phyloP scores from a whole-genome alignment of 2,797 vertebrate species.

The Rhynchonycteris naso region DNA sequence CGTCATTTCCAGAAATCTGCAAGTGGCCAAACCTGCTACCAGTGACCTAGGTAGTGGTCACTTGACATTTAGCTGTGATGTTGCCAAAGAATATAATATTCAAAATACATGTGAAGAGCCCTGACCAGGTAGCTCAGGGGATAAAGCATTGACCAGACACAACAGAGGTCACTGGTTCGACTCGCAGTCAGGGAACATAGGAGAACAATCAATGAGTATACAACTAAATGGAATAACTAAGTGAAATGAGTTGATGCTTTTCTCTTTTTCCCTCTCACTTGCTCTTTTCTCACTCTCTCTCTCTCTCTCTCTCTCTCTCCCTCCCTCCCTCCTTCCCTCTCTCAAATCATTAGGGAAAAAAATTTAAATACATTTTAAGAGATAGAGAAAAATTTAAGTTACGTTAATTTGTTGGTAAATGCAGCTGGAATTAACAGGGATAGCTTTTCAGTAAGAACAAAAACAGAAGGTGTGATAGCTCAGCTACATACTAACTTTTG shows the following conservation, averaged over 20 bases:
- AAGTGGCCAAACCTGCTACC: constrained; percentile 85
- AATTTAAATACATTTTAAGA: not conserved
- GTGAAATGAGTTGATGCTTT: no score
- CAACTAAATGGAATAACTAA: no score
- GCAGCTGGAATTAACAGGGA: constrained; percentile 95
- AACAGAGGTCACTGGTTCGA: no score
- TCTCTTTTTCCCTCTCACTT: no score
- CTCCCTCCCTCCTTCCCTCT: no score
- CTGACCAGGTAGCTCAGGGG: no score
- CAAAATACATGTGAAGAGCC: constrained; percentile 88
- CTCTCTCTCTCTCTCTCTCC: no score
- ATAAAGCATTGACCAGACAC: no score
- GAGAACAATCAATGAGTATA: no score
- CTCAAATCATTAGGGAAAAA: no score
- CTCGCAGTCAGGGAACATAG: no score
- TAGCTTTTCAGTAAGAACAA: constrained; percentile 85
- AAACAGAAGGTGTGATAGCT: constrained; percentile 17
- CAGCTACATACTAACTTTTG: not conserved
- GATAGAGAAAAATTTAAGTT: constrained; percentile 90
- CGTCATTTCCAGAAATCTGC: constrained; percentile 89
- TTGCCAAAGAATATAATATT: constrained; percentile 91
- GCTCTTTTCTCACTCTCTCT: no score
- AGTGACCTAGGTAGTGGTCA: constrained; percentile 90
- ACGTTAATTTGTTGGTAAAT: constrained; percentile 93
- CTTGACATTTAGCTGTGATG: constrained; percentile 91